Evolutionary conservation across 2,797 vertebrate genomes (phyloP), one percentile per base, ranked within the genome.

Genomic region (Takifugu ocellatus): DNA sequence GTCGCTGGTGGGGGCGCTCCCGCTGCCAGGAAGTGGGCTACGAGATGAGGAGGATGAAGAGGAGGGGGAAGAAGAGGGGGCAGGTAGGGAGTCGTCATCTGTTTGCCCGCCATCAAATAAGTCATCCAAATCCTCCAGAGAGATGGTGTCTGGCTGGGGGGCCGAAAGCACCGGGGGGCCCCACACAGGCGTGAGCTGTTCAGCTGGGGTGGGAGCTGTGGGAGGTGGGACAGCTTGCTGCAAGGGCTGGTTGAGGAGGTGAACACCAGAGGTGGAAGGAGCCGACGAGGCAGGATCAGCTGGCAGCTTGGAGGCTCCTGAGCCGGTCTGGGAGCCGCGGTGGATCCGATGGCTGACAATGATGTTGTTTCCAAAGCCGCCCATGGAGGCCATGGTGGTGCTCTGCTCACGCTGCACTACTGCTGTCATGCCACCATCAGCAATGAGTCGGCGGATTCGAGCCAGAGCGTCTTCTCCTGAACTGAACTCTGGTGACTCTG

Each of bases 301-400:
- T 0, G 31, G 0, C 0, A 65, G 57, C 48, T 42, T 91, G 54
- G 64, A 89, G 2, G 94, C 75, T n/a, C 93, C 95, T 0, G 83
- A 42, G 3, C 92, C 93, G 0, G 97, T 99, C 86, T 99, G 97
- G 26, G 97, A 98, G 85, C 97, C 94, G 0, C 96, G 94, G 89
- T 98, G 96, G 84, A 99, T 98, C 16, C 96, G 92, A 69, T 99
- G 97, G 72, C 97, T 98, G 75, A 99, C 97, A 0, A 99, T 96
- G 81, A 99, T 99, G 88, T 96, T 97, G 92, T 98, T 99, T 50
- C 97, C 97, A 0, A 99, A 98, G 77, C 96, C 96, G 0, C 97
- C 97, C 97, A 99, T 99, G 54, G 96, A 98, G 0, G 97, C 97
- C 94, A 96, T 98, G 66, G 97, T 99, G 80, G 97, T 99, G 88